Base-by-base conservation (phyloP, 1,140 invertebrate species). In the Pomacea maculata region DNA sequence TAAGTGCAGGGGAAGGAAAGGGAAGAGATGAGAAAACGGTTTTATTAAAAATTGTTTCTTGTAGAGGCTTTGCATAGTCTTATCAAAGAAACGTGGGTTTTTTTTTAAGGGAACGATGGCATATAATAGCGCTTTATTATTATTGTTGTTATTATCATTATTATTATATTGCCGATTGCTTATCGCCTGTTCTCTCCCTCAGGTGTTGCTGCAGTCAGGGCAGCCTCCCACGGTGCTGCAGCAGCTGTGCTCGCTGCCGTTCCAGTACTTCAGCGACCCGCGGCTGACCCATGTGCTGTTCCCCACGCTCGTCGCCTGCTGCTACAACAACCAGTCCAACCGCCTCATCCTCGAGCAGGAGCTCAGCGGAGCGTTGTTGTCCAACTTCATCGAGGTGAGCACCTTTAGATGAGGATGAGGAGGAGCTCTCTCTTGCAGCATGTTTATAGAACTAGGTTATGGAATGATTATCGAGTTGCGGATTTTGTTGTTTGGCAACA, bases 191-290 rank as follows among this genome's bases (percentile, higher is more conserved):
- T 71, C 55, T 25, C n/a, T n/a, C 7, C 1, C 34, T 14, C 92
- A 96, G 95, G 93, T 93, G 89, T 92, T 96, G 45, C 94, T 96
- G 84, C 95, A 96, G 88, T 96, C 94, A 84, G 96, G 94, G 73
- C 95, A 94, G 89, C 94, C 94, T 74, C 96, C 94, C 45, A 97
- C 96, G 54, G 95, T 98, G 75, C 93, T 98, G 6, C 96, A 97
- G 89, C 96, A 97, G 87, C 92, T 98, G n/a, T 97, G 96, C 88
- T 95, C 94, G 5, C 91, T 98, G 82, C 96, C 97, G 6, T 97
- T 97, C 89, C 94, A 95, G 71, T 98, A 97, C 92, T 97, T 98
- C 90, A 95, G 95, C 71, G 95, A 96, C 74, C 93, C 94, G 57
- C 86, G 92, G 45, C 93, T 98, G 61, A 94, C 95, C 79, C 93